Evolutionary conservation across 1,140 invertebrate genomes (phyloP).

Genomic region (Pomacea maculata): DNA sequence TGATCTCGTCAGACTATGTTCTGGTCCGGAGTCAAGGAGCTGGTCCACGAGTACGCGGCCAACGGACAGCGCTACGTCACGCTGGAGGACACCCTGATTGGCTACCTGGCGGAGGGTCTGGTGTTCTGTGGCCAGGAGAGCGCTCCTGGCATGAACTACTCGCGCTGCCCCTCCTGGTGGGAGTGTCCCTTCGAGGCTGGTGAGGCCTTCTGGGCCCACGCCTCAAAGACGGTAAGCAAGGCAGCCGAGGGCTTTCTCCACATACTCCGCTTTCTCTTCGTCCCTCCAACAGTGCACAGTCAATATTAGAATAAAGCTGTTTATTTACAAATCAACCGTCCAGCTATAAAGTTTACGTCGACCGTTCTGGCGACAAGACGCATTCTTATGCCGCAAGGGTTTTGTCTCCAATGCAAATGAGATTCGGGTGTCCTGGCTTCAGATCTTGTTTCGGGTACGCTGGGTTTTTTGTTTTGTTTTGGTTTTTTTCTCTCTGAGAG

Average conservation of each 20-base stretch:
- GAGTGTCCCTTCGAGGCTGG: slow-evolving; percentile 31
- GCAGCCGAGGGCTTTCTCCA: not conserved
- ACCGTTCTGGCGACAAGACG: not conserved
- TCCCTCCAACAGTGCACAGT: not conserved
- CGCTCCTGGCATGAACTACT: slow-evolving; percentile 29
- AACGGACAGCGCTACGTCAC: slow-evolving; percentile 34
- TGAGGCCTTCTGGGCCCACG: slow-evolving; percentile 37
- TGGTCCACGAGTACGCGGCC: slow-evolving; percentile 38
- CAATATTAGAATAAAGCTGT: not conserved
- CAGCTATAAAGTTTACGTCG: not conserved
- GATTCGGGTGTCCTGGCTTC: too few relatives aligned
- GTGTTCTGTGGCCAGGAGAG: slow-evolving; percentile 35
- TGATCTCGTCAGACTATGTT: slow-evolving; percentile 27
- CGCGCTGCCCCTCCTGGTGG: slow-evolving; percentile 27
- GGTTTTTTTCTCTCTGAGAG: too few relatives aligned
- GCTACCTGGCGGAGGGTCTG: slow-evolving; percentile 37
- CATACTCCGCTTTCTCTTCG: not conserved
- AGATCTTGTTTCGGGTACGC: too few relatives aligned
- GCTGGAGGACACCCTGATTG: slow-evolving; percentile 43
- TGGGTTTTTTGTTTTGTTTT: too few relatives aligned
- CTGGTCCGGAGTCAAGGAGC: slow-evolving; percentile 36
- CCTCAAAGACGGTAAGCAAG: slow-evolving; percentile 31
- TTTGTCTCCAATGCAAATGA: too few relatives aligned
- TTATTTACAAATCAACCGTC: not conserved
- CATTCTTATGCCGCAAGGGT: not conserved